Evolutionary conservation across 2,113 vertebrate genomes (phyloP).

Genomic region (Muntiacus muntjak): DNA sequence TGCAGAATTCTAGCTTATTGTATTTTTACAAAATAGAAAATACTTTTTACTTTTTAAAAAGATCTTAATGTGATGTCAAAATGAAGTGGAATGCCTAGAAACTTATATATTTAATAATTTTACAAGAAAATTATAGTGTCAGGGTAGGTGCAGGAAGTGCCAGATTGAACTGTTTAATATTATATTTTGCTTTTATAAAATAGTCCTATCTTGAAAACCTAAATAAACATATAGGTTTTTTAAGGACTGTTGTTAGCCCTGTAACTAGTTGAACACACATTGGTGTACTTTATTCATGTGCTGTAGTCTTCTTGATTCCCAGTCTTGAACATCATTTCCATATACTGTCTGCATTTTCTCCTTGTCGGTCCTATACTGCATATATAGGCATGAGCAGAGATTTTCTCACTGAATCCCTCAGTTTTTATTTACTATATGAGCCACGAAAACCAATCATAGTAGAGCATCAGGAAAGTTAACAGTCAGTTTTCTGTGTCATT

Average conservation of each 20-base stretch:
- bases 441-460: background rate
- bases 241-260: background rate
- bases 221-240: background rate
- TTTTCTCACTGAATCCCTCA: background rate
- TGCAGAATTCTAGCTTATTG: background rate
- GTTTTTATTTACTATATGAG: background rate
- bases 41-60: background rate
- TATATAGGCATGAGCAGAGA: background rate
- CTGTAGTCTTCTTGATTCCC: background rate
- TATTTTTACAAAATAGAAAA: constrained; percentile 24
- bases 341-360: background rate
- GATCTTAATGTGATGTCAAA: background rate
- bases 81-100: constrained; percentile 17
- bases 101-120: background rate
- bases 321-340: background rate
- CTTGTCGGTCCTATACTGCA: background rate
- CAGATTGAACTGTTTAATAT: background rate
- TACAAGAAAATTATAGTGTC: background rate
- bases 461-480: background rate
- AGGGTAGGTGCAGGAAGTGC: background rate
- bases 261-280: background rate
- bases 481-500: background rate
- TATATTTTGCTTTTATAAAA: background rate
- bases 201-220: background rate
- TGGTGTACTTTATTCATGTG: background rate